Base-by-base conservation (phyloP, 2,113 vertebrate species). In the Gallinago jamesoni region DNA sequence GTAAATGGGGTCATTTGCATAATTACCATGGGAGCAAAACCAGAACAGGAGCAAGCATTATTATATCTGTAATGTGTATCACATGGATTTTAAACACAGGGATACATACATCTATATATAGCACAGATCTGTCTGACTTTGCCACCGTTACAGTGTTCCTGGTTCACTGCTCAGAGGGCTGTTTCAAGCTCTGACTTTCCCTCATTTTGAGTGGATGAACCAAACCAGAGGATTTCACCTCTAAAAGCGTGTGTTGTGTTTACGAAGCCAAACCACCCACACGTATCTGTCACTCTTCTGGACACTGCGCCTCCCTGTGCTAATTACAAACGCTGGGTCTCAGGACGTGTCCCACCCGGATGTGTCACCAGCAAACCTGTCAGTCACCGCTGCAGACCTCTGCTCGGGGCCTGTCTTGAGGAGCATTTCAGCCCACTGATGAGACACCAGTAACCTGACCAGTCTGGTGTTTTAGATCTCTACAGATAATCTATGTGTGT, bases 281-380 rank as follows among this genome's bases (percentile, higher is more conserved):
- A 21, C 8, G 3, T 39, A 22, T 47, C 75, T 14, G 2, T 24
- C 33, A 17, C 67, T 22, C 33, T 12, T 24, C 43, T 21, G 16
- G 37, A 53, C 52, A 27, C 33, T 10, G 0, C 21, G 60, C 20
- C 47, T 53, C 37, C 52, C 45, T 3, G 11, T 16, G 60, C 45
- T 62, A 14, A 25, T 7, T 39, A 19, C 43, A 23, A 16, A 22
- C 2, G 5, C 53, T 6, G 53, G 39, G 9, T 47, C 60, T 47
- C 24, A 3, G 17, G 66, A n/a, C 2, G 0, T 60, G 68, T 73
- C 47, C 75, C 33, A 45, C 13, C 10, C 2, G 1, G 30, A 10
- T 7, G 17, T 23, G 41, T 35, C 50, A 16, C 66, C 41, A 28
- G 31, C 0, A 6, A 78, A 50, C 41, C 59, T 19, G 50, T 10